A percentile compares a stretch with the other conserved stretches of the same genome.
Evolutionary conservation across 2,888 invertebrate genomes (phyloP).

Genomic region (Drosophila helvetica): DNA sequence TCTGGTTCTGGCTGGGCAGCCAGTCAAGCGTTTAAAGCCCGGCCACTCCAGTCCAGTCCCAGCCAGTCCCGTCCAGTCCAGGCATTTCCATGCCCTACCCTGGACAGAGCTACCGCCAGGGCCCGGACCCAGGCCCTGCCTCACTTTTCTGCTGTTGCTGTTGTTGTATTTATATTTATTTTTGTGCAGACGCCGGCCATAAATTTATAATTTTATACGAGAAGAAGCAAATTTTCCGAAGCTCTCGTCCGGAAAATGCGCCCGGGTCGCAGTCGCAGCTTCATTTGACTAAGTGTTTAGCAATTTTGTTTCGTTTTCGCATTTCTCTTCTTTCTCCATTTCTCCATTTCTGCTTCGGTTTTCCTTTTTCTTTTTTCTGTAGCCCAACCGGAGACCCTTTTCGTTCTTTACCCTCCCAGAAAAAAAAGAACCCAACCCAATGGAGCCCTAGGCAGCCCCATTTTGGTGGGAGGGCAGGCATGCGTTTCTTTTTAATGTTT

Average conservation of each 20-base stretch:
- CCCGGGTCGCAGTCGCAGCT: slow-evolving; percentile 30
- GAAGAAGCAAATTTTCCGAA: slow-evolving; percentile 59
- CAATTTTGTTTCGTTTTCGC: slow-evolving; percentile 47
- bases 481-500: slow-evolving; percentile 64
- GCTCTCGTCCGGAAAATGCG: slow-evolving; percentile 70
- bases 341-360: slow-evolving; percentile 8
- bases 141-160: slow-evolving; percentile 29
- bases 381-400: slow-evolving; percentile 16
- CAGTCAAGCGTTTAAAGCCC: slow-evolving; percentile 54
- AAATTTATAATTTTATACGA: slow-evolving; percentile 66
- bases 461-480: neutral
- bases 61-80: neutral
- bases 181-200: slow-evolving; percentile 58
- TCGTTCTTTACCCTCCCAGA: neutral
- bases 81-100: slow-evolving; percentile 1
- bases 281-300: slow-evolving; percentile 57
- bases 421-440: neutral
- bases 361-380: neutral
- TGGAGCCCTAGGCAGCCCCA: neutral
- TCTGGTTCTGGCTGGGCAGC: slow-evolving; percentile 12
- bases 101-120: too few relatives aligned
- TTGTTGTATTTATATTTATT: too few relatives aligned
- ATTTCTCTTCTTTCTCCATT: slow-evolving; percentile 11
- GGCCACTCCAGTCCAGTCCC: slow-evolving; percentile 5
- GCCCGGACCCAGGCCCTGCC: neutral